Percentiles rank a stretch among this genome's conserved stretches.
These are phyloP conservation scores for Nipponacmea schrenckii DNA, from an alignment of 2,888 invertebrate genomes.

Conservation along the genomic window DNA sequence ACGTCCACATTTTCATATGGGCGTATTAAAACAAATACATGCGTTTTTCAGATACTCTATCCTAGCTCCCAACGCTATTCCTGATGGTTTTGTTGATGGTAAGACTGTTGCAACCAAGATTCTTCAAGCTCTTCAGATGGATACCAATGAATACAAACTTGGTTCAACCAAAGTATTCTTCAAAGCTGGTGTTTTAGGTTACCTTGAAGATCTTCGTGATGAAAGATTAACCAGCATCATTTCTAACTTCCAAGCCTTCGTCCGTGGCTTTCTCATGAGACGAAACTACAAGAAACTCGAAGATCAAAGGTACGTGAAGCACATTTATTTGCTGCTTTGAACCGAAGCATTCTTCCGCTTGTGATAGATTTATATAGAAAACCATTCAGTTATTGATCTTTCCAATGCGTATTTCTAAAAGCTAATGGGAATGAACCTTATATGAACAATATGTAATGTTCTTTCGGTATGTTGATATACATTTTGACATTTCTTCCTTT, in stretches of 20 bases:
- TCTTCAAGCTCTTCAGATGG: conserved; percentile 76
- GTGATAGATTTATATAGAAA: no score
- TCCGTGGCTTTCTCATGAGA: conserved; percentile 81
- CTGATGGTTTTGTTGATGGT: conserved; percentile 71
- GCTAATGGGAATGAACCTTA: no score
- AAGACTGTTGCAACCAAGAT: conserved; percentile 76
- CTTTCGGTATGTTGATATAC: no score
- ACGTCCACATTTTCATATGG: no score
- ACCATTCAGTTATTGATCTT: no score
- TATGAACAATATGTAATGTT: no score
- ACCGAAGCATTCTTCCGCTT: no score
- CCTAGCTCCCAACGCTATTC: conserved; percentile 88
- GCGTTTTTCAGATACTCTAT: conserved; percentile 82
- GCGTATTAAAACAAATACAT: no score
- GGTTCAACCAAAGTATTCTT: conserved; percentile 99
- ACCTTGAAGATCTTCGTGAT: conserved; percentile 99
- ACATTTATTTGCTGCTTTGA: no score
- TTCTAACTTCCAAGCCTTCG: conserved; percentile 89
- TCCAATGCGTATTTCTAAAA: no score
- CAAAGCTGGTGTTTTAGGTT: conserved; percentile 99
- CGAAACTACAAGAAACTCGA: conserved; percentile 94
- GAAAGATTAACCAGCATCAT: conserved; percentile 96
- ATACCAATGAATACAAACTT: conserved; percentile 94
- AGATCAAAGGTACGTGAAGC: conserved; percentile 85
- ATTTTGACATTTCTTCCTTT: conserved; percentile 32